Evolutionary conservation across 2,113 vertebrate genomes (phyloP), one percentile per base, ranked within the genome.

Genomic region (Rutilus rutilus): DNA sequence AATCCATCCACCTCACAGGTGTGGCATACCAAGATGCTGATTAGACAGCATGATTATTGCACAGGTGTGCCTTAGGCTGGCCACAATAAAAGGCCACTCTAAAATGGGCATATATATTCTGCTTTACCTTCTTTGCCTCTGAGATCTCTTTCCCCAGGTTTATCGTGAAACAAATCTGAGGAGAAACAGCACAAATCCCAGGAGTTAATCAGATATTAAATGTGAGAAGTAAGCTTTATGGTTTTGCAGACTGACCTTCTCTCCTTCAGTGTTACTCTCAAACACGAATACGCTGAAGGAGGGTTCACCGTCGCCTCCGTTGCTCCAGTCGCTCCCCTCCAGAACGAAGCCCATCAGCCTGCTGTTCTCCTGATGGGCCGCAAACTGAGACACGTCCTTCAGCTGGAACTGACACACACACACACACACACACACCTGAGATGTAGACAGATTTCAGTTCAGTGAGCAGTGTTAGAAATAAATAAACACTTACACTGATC

Each of bases 201-300:
- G 6, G 8, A 14, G 5, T 25, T 69, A 5, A 30, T 69, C 12
- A 59, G 52, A 45, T 12, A 30, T 7, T 45, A 14, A 64, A n/a
- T 17, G 59, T 36, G 23, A n/a, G 25, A 60, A 23, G 39, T 7
- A 8, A 42, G 39, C 4, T 14, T 47, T 23, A 21, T 50, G 64
- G 42, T 25, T 12, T 80, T 25, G n/a, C 57, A 65, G 83, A 30
- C 23, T 0, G 85, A 99, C 98, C 97, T 99, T 99, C 92, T 98
- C 97, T 42, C 98, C 98, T 91, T 99, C 98, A 0, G 97, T 97
- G 95, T 98, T 99, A 95, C 98, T 99, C 94, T 99, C 98, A 84
- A 99, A 99, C 86, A 99, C 78, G 0, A 97, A 99, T 0, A 95
- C 93, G 0, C 96, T 97, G 85, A 96, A 96, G 2, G 96, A 95